Evolutionary conservation across 2,888 invertebrate species (phyloP), one percentile per base, ranked within the genome.

Genomic region (Nomada goodeniana): DNA sequence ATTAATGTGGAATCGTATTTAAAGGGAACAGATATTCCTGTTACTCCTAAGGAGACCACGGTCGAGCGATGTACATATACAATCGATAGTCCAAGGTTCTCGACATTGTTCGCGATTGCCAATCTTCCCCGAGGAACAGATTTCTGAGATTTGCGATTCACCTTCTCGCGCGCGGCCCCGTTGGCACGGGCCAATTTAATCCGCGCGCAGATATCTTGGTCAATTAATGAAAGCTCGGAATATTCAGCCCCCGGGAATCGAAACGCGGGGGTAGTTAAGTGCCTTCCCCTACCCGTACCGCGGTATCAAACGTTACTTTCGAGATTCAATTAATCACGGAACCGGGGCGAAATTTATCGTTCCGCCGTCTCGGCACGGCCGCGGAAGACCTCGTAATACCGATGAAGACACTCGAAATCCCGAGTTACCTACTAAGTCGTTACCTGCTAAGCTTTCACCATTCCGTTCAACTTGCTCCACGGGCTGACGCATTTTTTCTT

Each of bases 151-250:
- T 86, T 85, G 80, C 86, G 75, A 85, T 87, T 86, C 80, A 80
- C 80, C 84, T 79, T 85, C 86, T 75, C 65, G 64, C 76, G 65
- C 71, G 65, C 71, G 10, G 13, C 44, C 57, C 15, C 59, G 42
- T 55, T 59, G 82, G 73, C 76, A 69, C 74, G 77, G 71, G 81
- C 76, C 83, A 82, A 87, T 87, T 87, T 87, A 83, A 87, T 87
- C 87, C 72, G 73, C 80, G 76, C 80, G 87, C 88, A 63, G 83
- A 87, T 71, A 71, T 87, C 87, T 87, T 69, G 88, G 86, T 87
- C 86, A 87, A 87, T 87, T 87, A 87, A 87, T 86, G 87, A 87
- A 86, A 87, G 79, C 83, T 82, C 70, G 80, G 85, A 76, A 84
- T 85, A 86, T 80, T 79, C 76, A 79, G 26, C 64, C 70, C 55